Evolutionary conservation across 2,113 vertebrate species (phyloP).

Genomic region (Sphaerodactylus townsendi): DNA sequence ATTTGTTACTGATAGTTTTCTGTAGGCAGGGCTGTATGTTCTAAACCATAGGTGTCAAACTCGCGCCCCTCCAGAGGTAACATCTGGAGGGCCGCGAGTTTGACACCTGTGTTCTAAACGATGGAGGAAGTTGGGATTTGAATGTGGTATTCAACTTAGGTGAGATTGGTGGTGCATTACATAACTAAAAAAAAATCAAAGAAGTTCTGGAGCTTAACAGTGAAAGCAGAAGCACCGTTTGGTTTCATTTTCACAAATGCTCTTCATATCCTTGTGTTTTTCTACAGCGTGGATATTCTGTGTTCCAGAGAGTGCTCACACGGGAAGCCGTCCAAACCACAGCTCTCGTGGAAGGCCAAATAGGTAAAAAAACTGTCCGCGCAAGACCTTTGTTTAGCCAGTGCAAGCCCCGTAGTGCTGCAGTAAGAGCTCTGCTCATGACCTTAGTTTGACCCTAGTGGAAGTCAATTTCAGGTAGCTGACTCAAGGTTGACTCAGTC

Average conservation of each 20-base stretch:
- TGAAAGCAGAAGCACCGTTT: not conserved
- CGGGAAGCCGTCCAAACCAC: too few species aligned
- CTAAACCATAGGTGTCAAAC: too few species aligned
- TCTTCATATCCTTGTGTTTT: not conserved
- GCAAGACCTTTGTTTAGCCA: not conserved
- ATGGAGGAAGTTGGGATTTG: too few species aligned
- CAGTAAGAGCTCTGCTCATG: too few species aligned
- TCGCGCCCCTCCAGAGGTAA: too few species aligned
- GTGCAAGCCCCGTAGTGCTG: too few species aligned
- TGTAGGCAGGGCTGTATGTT: not conserved
- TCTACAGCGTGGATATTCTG: not conserved
- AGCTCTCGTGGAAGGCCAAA: not conserved
- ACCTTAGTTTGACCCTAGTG: too few species aligned
- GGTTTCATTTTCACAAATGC: not conserved
- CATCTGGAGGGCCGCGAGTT: too few species aligned
- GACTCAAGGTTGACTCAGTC: too few species aligned
- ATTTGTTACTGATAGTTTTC: not conserved
- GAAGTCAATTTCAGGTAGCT: too few species aligned
- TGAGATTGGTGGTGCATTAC: not conserved
- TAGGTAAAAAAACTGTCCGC: not conserved
- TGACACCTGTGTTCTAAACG: not conserved
- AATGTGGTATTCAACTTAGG: not conserved
- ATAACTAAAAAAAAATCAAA: not conserved
- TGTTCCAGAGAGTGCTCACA: not conserved
- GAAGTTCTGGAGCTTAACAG: too few species aligned